phyloP scores from a whole-genome alignment of 2,113 vertebrate species.

The Pteropus alecto region DNA sequence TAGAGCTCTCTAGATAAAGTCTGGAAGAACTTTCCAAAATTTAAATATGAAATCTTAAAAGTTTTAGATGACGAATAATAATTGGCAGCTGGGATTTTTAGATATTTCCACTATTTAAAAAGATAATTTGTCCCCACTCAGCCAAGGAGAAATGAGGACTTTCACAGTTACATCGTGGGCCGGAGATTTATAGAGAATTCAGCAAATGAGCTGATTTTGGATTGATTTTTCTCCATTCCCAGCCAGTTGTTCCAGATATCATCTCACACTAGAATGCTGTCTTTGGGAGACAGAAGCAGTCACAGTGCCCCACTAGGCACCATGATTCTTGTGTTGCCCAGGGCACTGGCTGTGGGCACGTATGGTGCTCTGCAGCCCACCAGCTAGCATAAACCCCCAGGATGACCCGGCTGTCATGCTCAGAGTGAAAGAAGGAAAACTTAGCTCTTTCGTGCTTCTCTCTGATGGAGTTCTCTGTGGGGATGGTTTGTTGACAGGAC shows the following conservation, averaged over 20 bases:
- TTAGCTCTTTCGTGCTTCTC: neutral
- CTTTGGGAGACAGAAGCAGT: neutral
- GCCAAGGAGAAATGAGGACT: neutral
- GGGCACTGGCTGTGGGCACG: accelerated
- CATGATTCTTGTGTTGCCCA: no score
- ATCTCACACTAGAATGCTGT: neutral
- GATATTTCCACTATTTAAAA: neutral
- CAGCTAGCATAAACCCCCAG: neutral
- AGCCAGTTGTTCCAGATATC: neutral
- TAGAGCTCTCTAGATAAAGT: slow-evolving; percentile 4
- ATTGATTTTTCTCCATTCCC: neutral
- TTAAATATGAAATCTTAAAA: neutral
- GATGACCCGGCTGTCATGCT: accelerated
- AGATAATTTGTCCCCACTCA: neutral
- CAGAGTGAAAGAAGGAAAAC: neutral
- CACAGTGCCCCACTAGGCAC: neutral
- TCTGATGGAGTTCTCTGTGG: slow-evolving; percentile 8
- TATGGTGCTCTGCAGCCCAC: neutral
- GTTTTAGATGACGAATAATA: neutral
- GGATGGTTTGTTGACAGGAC: slow-evolving; percentile 83
- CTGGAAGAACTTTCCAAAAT: neutral
- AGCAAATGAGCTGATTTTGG: neutral
- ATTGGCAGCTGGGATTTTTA: neutral
- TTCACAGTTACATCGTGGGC: neutral
- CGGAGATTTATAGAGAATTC: neutral